Conservation (phyloP, 2,797 vertebrate genomes). For the Petrocephalus schoutedeni region DNA sequence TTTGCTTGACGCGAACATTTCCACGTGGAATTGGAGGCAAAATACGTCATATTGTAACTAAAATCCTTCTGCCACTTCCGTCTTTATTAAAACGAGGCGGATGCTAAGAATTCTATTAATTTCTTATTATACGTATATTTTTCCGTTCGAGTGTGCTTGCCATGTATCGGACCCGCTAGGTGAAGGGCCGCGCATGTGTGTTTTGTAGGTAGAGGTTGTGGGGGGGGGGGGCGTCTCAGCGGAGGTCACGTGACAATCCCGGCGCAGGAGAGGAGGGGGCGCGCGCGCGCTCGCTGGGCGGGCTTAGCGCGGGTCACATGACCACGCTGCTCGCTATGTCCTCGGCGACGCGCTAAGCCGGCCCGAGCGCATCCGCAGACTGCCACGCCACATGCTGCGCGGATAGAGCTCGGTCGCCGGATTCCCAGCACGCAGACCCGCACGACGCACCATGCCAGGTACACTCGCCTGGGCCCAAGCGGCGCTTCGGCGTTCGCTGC, state of each 20-base stretch:
- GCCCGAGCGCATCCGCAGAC: slow-evolving; percentile 24
- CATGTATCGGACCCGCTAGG: slow-evolving; percentile 17
- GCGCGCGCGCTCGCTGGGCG: slow-evolving; percentile 41
- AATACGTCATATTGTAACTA: neutral
- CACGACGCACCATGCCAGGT: slow-evolving; percentile 64
- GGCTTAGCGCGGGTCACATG: slow-evolving; percentile 62
- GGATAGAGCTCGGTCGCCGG: neutral
- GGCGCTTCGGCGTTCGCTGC: neutral
- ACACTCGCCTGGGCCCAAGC: slow-evolving; percentile 1
- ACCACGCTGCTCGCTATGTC: slow-evolving; percentile 45
- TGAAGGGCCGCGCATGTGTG: slow-evolving; percentile 45
- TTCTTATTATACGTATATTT: neutral
- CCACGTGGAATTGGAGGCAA: neutral
- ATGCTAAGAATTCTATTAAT: neutral
- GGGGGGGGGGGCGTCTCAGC: neutral
- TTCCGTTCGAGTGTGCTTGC: neutral
- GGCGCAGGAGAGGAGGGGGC: slow-evolving; percentile 25
- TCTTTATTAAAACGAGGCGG: neutral
- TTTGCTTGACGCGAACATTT: slow-evolving; percentile 6
- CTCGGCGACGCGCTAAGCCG: slow-evolving; percentile 41
- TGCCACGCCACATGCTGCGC: slow-evolving; percentile 20
- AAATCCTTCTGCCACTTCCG: neutral
- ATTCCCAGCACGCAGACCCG: slow-evolving; percentile 31
- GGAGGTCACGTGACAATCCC: neutral
- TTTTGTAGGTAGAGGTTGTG: slow-evolving; percentile 20